These are phyloP conservation scores for Caranx ignobilis DNA, from an alignment of 2,113 vertebrate genomes.

Conservation along the genomic window DNA sequence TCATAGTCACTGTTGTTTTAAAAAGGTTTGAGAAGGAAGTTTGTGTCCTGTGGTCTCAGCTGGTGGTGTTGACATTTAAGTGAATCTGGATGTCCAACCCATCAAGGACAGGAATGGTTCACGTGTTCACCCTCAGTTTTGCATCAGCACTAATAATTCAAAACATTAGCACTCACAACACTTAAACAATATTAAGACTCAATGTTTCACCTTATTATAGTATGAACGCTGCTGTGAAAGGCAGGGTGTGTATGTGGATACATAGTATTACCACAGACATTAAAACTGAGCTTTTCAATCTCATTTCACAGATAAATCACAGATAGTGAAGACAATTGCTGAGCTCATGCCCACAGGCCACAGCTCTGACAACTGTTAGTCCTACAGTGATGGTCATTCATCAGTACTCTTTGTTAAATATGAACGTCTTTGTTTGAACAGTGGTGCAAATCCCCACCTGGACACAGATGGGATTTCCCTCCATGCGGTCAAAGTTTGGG, in stretches of 20 bases:
- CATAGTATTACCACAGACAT: too few species aligned
- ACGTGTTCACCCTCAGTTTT: too few species aligned
- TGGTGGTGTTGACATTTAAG: too few species aligned
- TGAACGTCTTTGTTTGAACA: background rate
- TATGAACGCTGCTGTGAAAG: too few species aligned
- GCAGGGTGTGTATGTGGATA: too few species aligned
- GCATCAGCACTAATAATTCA: too few species aligned
- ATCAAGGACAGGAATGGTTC: too few species aligned
- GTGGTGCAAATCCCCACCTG: slow-evolving; percentile 68
- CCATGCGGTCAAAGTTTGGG: slow-evolving; percentile 95
- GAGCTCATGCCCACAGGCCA: background rate
- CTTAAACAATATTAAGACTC: too few species aligned
- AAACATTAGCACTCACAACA: too few species aligned
- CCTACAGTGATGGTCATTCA: background rate
- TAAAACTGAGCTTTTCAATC: too few species aligned
- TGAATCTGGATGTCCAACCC: too few species aligned
- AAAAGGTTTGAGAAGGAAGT: background rate
- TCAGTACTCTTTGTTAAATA: background rate
- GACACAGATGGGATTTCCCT: slow-evolving; percentile 97
- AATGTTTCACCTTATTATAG: too few species aligned
- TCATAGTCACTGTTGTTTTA: background rate
- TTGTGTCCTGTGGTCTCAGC: background rate
- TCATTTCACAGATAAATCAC: background rate
- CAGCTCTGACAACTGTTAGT: background rate
- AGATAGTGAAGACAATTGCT: background rate